Conservation (phyloP, 2,113 vertebrate genomes). For the Synodontis membranacea region DNA sequence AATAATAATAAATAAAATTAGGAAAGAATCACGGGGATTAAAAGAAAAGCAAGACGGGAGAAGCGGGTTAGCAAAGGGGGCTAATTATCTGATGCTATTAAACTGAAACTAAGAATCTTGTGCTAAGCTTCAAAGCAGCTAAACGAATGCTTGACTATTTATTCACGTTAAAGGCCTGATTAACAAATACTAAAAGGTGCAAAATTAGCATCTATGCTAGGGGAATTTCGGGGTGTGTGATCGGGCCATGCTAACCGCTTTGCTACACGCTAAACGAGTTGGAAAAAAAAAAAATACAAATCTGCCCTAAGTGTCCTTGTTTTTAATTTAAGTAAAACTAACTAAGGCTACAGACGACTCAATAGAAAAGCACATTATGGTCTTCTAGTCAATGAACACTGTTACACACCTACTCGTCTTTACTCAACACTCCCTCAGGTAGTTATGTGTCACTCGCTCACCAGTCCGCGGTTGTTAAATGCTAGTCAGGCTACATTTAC, state of each 20-base stretch:
- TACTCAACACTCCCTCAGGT: constrained; percentile 23
- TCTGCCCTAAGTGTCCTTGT: not conserved
- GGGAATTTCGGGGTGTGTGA: constrained; percentile 5
- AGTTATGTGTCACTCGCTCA: constrained; percentile 21
- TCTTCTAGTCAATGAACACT: constrained; percentile 68
- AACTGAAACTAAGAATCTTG: not conserved
- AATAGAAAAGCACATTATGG: constrained; percentile 30
- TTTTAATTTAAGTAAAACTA: not conserved
- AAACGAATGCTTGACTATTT: constrained; percentile 12
- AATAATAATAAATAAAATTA: too few relatives aligned
- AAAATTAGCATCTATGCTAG: constrained; percentile 11
- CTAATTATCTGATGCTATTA: not conserved
- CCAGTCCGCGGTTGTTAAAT: not conserved
- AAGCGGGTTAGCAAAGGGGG: constrained; percentile 10
- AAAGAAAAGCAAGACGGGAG: constrained; percentile 53
- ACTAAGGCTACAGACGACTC: constrained; percentile 1
- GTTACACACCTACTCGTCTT: constrained; percentile 62
- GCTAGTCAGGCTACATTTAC: constrained; percentile 37
- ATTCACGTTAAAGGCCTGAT: constrained; percentile 25
- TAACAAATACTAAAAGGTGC: constrained; percentile 12
- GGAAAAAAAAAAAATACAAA: not conserved
- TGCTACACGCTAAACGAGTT: not conserved
- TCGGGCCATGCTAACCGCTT: constrained; percentile 22
- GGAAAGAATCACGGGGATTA: constrained; percentile 16
- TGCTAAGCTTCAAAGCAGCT: not conserved